Evolutionary conservation across 2,113 vertebrate species (phyloP), one percentile per base, ranked within the genome.

Genomic region (Percopsis transmontana): DNA sequence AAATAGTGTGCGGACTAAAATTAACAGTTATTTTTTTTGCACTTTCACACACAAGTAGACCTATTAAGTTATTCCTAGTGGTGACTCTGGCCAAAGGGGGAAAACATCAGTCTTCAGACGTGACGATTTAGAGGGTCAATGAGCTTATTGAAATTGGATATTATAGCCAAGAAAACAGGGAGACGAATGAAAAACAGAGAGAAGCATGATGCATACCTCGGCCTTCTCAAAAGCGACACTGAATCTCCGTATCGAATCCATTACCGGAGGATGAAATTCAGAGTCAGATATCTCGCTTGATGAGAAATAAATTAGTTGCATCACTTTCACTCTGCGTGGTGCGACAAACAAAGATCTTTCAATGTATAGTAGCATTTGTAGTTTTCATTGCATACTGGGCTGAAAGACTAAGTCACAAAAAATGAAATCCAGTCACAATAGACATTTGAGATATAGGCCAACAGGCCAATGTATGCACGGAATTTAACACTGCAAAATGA

Each of bases 201-300:
- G 61, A 80, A 70, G 48, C 75, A 70, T 59, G 81, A 79, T 74
- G 79, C 82, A 87, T 80, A 77, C 78, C 72, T 76, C 74, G 71
- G 71, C 65, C 71, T 66, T 72, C 82, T 86, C 81, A 74, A 78
- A 85, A 68, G 83, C 62, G 89, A 88, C 86, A 90, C 76, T 61
- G 74, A 85, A 91, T 90, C 88, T 63, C 77, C 87, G 82, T 89
- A 83, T 84, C 90, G 66, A 91, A 91, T 91, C 85, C 86, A 89
- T 91, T 91, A 90, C 82, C 84, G 85, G 85, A 20, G 81, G 80
- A 75, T 76, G 78, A 84, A 79, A 87, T 73, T 77, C 85, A 87
- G 81, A 87, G 87, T 81, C 85, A 78, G 68, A 85, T 85, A 78
- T 83, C 60, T 86, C 62, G 62, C 83, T 77, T 84, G 81, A 89